Evolutionary conservation across 2,888 invertebrate species (phyloP).

Genomic region (Zygaena filipendulae): DNA sequence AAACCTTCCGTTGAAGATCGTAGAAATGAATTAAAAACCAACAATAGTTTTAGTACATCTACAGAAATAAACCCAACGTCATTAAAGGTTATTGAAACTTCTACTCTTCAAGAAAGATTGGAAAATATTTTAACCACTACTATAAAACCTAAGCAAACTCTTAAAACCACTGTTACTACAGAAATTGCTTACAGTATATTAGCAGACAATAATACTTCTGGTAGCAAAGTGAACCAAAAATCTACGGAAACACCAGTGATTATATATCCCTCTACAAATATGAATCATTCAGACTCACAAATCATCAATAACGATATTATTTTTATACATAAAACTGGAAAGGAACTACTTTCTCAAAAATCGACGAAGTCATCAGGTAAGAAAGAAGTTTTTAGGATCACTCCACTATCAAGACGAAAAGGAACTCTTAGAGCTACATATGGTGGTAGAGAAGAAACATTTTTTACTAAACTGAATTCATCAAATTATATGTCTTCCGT

Average conservation of each 20-base stretch:
- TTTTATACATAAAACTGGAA: slow-evolving; percentile 28
- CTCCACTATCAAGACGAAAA: slow-evolving; percentile 47
- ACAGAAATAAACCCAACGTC: background rate
- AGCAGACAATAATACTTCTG: too few species aligned
- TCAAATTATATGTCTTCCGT: background rate
- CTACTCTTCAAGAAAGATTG: background rate
- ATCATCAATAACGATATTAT: slow-evolving; percentile 40
- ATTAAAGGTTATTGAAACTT: background rate
- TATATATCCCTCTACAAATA: background rate
- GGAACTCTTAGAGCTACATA: slow-evolving; percentile 62
- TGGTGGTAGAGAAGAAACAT: slow-evolving; percentile 54
- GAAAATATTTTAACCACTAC: background rate
- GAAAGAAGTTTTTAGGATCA: slow-evolving; percentile 45
- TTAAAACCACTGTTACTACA: slow-evolving; percentile 13
- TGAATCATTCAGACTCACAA: slow-evolving; percentile 22
- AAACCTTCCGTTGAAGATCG: slow-evolving; percentile 26
- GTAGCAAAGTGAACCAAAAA: too few species aligned
- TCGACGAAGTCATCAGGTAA: slow-evolving; percentile 27
- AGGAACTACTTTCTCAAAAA: slow-evolving; percentile 46
- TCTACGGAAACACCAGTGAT: background rate
- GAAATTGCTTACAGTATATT: slow-evolving; percentile 11
- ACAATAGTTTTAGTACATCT: slow-evolving; percentile 3
- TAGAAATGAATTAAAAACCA: slow-evolving; percentile 11
- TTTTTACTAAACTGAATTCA: slow-evolving; percentile 26
- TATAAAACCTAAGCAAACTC: slow-evolving; percentile 1